Evolutionary conservation across 2,113 vertebrate species (phyloP).

Genomic region (Mesembrinibis cayennensis): DNA sequence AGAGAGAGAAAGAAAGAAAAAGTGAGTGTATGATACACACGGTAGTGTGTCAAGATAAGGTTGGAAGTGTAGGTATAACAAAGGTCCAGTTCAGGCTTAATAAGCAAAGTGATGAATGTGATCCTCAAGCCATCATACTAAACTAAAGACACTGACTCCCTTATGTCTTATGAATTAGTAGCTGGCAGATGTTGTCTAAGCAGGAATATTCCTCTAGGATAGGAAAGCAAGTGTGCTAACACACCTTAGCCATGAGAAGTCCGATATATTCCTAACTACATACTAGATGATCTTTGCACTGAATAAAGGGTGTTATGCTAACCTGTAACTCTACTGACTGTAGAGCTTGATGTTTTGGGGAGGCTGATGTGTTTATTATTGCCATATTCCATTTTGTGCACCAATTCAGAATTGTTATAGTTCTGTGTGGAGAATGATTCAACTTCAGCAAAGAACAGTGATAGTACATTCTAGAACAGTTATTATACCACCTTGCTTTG

Average conservation of each 20-base stretch:
- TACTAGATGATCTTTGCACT: not conserved
- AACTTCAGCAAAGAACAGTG: not conserved
- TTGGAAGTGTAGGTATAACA: not conserved
- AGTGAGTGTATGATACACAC: not conserved
- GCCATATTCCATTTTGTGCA: not conserved
- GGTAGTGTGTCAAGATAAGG: not conserved
- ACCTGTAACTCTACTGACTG: not conserved
- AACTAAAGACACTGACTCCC: not conserved
- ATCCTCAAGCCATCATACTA: not conserved
- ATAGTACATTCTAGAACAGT: not conserved
- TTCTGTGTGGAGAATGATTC: not conserved
- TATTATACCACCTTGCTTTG: not conserved
- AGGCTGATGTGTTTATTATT: not conserved
- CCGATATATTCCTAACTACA: accelerated
- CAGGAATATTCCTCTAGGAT: not conserved
- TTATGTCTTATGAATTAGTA: not conserved
- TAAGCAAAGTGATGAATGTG: not conserved
- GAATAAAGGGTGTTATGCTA: not conserved
- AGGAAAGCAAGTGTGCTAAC: not conserved
- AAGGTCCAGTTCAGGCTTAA: not conserved
- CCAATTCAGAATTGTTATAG: not conserved
- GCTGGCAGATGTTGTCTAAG: not conserved
- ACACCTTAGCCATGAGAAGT: not conserved
- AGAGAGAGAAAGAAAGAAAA: not conserved
- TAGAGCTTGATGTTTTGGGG: not conserved